A percentile compares a stretch with the other conserved stretches of the same genome.
These are phyloP conservation scores for Xestia rhomboidea DNA, from an alignment of 2,888 invertebrate genomes.

Conservation along the genomic window DNA sequence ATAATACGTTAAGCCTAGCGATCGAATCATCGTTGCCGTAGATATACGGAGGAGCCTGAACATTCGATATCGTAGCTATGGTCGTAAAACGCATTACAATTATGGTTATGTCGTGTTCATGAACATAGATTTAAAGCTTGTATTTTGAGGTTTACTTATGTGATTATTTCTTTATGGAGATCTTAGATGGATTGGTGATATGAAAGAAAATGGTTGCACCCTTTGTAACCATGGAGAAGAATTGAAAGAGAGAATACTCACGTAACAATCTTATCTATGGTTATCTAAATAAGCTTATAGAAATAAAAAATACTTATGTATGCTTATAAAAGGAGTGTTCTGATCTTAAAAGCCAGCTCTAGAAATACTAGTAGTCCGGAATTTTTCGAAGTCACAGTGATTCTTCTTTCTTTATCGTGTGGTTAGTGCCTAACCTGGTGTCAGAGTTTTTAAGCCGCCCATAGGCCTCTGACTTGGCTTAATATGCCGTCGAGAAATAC, in stretches of 20 bases:
- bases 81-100: conserved; percentile 44
- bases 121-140: neutral
- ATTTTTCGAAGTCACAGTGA: neutral
- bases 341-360: neutral
- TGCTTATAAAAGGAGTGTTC: neutral
- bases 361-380: neutral
- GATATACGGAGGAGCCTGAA: conserved; percentile 36
- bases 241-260: neutral
- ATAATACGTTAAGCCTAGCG: conserved; percentile 52
- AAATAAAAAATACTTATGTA: neutral
- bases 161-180: neutral
- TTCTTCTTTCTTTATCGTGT: no score
- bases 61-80: conserved; percentile 21
- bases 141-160: neutral
- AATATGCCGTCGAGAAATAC: no score
- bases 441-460: no score
- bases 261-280: neutral
- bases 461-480: no score
- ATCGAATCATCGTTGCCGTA: conserved; percentile 43
- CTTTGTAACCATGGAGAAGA: neutral
- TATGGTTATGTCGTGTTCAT: conserved; percentile 20
- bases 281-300: neutral
- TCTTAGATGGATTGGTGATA: neutral
- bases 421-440: no score
- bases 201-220: neutral